Conservation (phyloP, 2,888 invertebrate species). For the Acanthoscelides obtectus region DNA sequence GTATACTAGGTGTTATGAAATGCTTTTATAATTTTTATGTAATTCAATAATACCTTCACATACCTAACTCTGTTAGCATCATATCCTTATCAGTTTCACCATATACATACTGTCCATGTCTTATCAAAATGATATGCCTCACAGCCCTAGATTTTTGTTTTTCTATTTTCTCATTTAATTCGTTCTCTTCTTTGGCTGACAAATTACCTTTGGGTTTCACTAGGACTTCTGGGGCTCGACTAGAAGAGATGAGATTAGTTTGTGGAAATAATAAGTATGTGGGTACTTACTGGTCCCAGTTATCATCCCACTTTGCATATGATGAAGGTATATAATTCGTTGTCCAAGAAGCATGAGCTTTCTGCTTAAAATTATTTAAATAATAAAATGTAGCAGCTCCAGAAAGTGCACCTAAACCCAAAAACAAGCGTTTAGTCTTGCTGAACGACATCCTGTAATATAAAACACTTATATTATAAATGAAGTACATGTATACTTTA, state of each 20-base stretch:
- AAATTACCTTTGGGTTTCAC: constrained; percentile 55
- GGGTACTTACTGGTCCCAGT: constrained; percentile 81
- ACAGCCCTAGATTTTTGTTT: constrained; percentile 58
- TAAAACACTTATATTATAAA: background rate
- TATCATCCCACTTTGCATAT: constrained; percentile 71
- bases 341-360: constrained; percentile 64
- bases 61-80: constrained; percentile 75
- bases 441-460: constrained; percentile 51
- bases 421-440: constrained; percentile 54
- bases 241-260: constrained; percentile 33
- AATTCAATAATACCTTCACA: constrained; percentile 16
- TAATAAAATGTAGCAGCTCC: constrained; percentile 60
- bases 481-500: background rate
- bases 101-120: constrained; percentile 90
- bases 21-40: background rate
- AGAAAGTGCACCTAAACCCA: constrained; percentile 62
- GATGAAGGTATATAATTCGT: constrained; percentile 59
- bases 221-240: constrained; percentile 69
- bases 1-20: too few species aligned
- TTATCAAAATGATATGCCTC: constrained; percentile 82
- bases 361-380: constrained; percentile 40
- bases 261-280: background rate
- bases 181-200: constrained; percentile 59
- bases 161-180: constrained; percentile 62
- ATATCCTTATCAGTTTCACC: constrained; percentile 70